These are phyloP conservation scores for Eledone cirrhosa DNA, from an alignment of 2,888 invertebrate species.

Conservation along the genomic window DNA sequence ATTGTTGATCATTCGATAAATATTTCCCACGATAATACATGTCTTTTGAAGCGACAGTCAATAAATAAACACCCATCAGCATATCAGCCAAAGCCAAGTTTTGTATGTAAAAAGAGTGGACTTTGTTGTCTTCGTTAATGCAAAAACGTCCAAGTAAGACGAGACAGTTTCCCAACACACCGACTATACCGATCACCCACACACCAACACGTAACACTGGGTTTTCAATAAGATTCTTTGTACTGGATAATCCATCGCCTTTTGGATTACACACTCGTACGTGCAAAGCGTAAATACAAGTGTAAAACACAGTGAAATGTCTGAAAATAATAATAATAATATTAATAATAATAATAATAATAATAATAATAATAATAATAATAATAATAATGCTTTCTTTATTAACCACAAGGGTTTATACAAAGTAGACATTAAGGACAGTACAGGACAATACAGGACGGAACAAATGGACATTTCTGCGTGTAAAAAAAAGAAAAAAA, in stretches of 20 bases:
- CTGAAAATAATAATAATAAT: conserved; percentile 32
- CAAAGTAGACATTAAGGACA: no score
- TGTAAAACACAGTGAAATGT: conserved; percentile 45
- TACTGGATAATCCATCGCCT: conserved; percentile 46
- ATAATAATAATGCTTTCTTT: neutral
- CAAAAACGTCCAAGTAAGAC: conserved; percentile 70
- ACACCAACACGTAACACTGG: conserved; percentile 67
- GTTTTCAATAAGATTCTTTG: conserved; percentile 43
- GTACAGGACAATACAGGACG: no score
- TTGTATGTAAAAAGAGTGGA: conserved; percentile 71
- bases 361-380: neutral
- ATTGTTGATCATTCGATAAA: conserved; percentile 71
- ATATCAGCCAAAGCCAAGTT: conserved; percentile 74
- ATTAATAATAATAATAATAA: neutral
- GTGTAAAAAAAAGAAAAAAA: no score
- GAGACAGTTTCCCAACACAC: conserved; percentile 72
- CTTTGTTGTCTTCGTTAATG: conserved; percentile 54
- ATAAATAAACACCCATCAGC: conserved; percentile 74
- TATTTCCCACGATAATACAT: conserved; percentile 71
- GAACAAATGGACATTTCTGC: no score
- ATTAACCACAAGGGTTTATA: no score
- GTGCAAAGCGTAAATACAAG: conserved; percentile 40
- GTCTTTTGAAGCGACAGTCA: conserved; percentile 73
- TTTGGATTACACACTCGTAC: conserved; percentile 40
- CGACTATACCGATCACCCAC: conserved; percentile 73